A percentile compares a stretch with the other conserved stretches of the same genome.
Conservation (phyloP, 2,888 invertebrate genomes). For the Erpobdella octoculata region DNA sequence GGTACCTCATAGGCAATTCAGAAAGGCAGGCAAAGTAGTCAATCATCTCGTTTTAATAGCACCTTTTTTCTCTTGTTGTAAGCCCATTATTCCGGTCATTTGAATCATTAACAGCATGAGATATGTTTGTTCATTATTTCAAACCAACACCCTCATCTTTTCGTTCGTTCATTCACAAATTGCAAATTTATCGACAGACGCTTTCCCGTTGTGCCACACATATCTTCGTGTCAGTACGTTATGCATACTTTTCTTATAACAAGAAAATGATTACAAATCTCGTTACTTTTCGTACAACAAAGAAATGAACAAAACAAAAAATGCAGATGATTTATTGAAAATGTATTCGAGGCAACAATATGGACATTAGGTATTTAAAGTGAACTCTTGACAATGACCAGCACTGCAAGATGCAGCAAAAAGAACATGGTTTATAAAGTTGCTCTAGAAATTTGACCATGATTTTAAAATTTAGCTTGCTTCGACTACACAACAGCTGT, state of each 20-base stretch:
- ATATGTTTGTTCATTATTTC: constrained; percentile 1
- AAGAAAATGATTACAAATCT: background rate
- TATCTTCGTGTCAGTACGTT: background rate
- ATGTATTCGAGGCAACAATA: too few species aligned
- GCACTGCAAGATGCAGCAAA: background rate
- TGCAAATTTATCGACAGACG: background rate
- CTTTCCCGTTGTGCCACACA: background rate
- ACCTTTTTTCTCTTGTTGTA: background rate
- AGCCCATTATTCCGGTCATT: constrained; percentile 2
- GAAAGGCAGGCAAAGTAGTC: background rate
- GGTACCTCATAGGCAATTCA: background rate
- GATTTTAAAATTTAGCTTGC: too few species aligned
- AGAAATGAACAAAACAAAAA: too few species aligned
- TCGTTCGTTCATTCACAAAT: too few species aligned
- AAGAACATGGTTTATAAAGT: too few species aligned
- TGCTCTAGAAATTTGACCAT: too few species aligned
- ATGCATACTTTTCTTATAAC: background rate
- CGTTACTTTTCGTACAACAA: too few species aligned
- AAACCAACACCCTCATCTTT: too few species aligned
- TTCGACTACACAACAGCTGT: too few species aligned
- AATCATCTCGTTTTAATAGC: too few species aligned
- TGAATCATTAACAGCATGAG: background rate
- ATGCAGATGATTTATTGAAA: too few species aligned
- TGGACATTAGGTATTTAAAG: too few species aligned
- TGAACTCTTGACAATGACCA: constrained; percentile 2